phyloP scores from a whole-genome alignment of 2,888 invertebrate species.

The Parnassius glacialis region DNA sequence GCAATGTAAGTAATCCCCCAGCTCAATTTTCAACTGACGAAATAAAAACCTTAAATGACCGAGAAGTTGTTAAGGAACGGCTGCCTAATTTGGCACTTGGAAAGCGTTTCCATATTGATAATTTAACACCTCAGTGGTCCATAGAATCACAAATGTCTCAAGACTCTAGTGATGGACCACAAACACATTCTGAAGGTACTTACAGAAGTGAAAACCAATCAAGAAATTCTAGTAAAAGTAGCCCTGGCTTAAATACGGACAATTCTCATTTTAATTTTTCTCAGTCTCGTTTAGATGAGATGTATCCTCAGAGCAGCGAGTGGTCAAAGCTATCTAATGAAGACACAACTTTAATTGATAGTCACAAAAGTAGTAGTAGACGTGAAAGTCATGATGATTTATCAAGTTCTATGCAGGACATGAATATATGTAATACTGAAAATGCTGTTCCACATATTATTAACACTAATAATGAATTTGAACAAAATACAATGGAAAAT shows the following conservation, averaged over 20 bases:
- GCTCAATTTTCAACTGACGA: constrained; percentile 45
- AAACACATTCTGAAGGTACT: constrained; percentile 82
- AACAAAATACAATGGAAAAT: constrained; percentile 35
- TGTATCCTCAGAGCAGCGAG: constrained; percentile 51
- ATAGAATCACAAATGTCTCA: constrained; percentile 84
- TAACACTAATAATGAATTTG: constrained; percentile 32
- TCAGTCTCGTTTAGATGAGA: constrained; percentile 52
- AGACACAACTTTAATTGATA: constrained; percentile 44
- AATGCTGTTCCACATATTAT: constrained; percentile 40
- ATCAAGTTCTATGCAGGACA: constrained; percentile 56
- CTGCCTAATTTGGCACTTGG: constrained; percentile 71
- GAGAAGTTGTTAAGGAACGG: constrained; percentile 61
- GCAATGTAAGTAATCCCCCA: constrained; percentile 37
- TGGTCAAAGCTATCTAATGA: constrained; percentile 54
- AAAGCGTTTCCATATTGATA: constrained; percentile 65
- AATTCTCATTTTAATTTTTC: constrained; percentile 66
- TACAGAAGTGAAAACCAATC: constrained; percentile 82
- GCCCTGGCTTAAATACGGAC: constrained; percentile 66
- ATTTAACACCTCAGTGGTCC: constrained; percentile 83
- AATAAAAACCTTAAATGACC: constrained; percentile 62
- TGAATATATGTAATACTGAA: constrained; percentile 60
- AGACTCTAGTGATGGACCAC: constrained; percentile 83
- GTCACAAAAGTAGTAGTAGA: constrained; percentile 41
- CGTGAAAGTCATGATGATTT: constrained; percentile 58
- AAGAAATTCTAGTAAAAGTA: constrained; percentile 73